Evolutionary conservation across 2,888 invertebrate genomes (phyloP), one percentile per base, ranked within the genome.

Genomic region (Idaea aversata): DNA sequence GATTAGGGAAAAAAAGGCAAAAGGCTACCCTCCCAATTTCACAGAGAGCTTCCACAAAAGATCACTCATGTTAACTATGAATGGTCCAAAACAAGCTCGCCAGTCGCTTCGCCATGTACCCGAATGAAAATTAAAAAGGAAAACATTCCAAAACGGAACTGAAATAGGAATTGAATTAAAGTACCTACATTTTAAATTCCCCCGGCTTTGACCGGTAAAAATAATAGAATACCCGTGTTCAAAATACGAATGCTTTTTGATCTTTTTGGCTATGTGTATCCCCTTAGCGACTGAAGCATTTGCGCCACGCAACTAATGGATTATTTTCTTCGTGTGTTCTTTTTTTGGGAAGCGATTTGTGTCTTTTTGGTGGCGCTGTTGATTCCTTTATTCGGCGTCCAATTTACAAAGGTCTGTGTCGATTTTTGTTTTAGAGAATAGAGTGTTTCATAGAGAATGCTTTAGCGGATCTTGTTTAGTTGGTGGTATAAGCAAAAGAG

Each of bases 21-120:
- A 88, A 85, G 83, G 81, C 68, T 82, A 83, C 87, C 85, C 90
- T 86, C 85, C 84, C 87, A 91, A 92, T 91, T 89, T 90, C 84
- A 87, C 86, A 87, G 87, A 92, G 90, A 91, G 90, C 90, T 79
- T 84, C 82, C 83, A 90, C 88, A 92, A 92, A 92, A 91, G 90
- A 88, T 90, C 90, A 90, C 90, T 88, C 90, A 87, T 87, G 89
- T 87, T 89, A 88, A 91, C 92, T 91, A 90, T 90, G 90, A 91
- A 91, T 90, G 88, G 87, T 79, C 85, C 85, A 88, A 89, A 88
- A 90, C 88, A 88, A 87, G 82, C 86, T 78, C 79, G 47, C 47
- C 47, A 47, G 47, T 47, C 47, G 38, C 38, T 13, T 38, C 38
- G 82, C 81, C 71, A 83, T 84, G 83, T 84, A 83, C 84, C 83